Evolutionary conservation across 2,888 invertebrate genomes (phyloP), one percentile per base, ranked within the genome.

Genomic region (Trichopria drosophilae): DNA sequence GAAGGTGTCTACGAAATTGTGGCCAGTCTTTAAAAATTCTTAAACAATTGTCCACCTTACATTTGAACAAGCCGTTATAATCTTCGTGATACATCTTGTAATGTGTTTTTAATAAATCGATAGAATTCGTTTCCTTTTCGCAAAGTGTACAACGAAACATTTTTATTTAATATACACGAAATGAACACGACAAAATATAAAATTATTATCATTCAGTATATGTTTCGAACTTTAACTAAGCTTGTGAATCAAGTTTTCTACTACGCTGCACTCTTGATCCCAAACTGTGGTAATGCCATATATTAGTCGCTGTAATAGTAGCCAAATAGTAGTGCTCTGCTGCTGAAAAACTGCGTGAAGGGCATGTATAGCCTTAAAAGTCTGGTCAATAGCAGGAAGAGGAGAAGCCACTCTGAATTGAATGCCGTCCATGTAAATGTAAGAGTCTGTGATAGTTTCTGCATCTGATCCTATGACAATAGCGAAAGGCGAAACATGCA

Each of bases 401-500:
- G 28, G 24, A 2, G 47, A 40, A 4, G 19, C 26, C 13, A 34
- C 41, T 19, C 26, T 23, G 10, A 40, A 41, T 10, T 48, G 47
- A 12, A 48, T 32, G 9, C 23, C 35, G 13, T 48, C 41, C 1
- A 48, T n/a, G 9, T 48, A 37, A 10, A 40, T 23, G 29, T 41
- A 48, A 9, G 20, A 24, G 40, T 47, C 34, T 5, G 13, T 22
- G 16, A 34, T 41, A 10, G 18, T 10, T 1, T 48, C 32, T 13
- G 24, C 3, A 13, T 40, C 28, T 26, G 12, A n/a, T 12, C 35
- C 35, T 19, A 48, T 35, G 9, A 41, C 2, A 3, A 41, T 13
- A 3, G 40, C 41, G 26, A 41, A 34, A 24, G 48, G 48, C 3
- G 41, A 48, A n/a, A n/a, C n/a, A n/a, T n/a, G n/a, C n/a, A n/a